Evolutionary conservation across 2,113 vertebrate species (phyloP), one percentile per base, ranked within the genome.

Genomic region (Bubo blakistoni): DNA sequence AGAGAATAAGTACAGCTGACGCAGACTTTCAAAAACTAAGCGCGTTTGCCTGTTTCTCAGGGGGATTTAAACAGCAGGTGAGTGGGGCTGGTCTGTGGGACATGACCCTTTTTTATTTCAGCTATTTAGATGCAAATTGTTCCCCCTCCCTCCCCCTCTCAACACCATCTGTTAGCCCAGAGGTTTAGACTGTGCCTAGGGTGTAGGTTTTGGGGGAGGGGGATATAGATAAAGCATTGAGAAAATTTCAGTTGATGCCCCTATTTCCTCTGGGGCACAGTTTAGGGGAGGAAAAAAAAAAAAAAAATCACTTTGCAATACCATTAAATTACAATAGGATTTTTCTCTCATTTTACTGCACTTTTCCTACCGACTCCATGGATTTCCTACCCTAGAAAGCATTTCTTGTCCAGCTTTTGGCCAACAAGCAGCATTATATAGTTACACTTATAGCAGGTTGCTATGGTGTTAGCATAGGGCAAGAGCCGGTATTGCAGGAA

Each of bases 11-110:
- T 16, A 67, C 47, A 96, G 94, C 91, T 85, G 86, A 92, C 0
- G 0, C 42, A 67, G 55, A 51, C 4, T 0, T 66, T 69, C 47
- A 42, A 73, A 96, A 92, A 52, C 26, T 4, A 29, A 82, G 44
- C 0, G 0, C 0, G 0, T 82, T 72, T 61, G 25, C 85, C 44
- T 14, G 13, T 72, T 97, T 96, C 95, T 97, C 95, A 95, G 90
- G 90, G 95, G 93, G 96, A 97, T 96, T 97, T 97, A 95, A 97
- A 96, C 96, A 97, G 95, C 92, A 97, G 96, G 94, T 97, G 95
- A 97, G 96, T 93, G 74, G 66, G 66, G 78, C 78, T 96, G 92
- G 87, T 72, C 87, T 58, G 52, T 82, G 84, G 83, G 93, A 96
- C 70, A 2, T 4, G 87, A 96, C 96, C 94, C 94, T 94, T 92